Percentiles rank a stretch among this genome's conserved stretches.
phyloP scores from a whole-genome alignment of 2,888 invertebrate species.

The Synanthedon andrenaeformis region DNA sequence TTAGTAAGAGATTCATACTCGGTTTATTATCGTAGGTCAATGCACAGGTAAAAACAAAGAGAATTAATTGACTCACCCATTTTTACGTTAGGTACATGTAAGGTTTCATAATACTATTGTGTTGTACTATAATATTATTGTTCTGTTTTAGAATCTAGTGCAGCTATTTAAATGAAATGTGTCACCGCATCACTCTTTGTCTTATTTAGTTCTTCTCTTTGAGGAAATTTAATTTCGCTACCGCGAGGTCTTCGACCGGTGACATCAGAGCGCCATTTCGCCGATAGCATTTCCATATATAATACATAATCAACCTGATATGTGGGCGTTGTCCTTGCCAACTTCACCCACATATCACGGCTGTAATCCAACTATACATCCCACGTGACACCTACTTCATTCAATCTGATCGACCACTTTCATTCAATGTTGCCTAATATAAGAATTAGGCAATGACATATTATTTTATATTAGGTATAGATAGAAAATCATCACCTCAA shows the following conservation, averaged over 20 bases:
- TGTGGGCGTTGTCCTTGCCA: constrained; percentile 50
- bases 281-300: constrained; percentile 2
- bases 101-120: neutral
- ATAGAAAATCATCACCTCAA: constrained; percentile 4
- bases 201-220: no score
- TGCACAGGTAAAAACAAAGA: neutral
- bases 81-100: neutral
- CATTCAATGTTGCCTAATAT: constrained; percentile 49
- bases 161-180: no score
- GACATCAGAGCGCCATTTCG: constrained; percentile 31
- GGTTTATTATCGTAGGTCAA: neutral
- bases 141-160: no score
- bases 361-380: constrained; percentile 23
- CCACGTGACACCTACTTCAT: constrained; percentile 54
- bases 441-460: no score
- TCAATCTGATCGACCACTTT: constrained; percentile 41
- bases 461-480: constrained; percentile 34
- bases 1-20: no score
- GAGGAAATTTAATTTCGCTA: no score
- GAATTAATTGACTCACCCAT: neutral
- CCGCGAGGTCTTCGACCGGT: constrained; percentile 31
- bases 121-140: no score
- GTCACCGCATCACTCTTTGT: no score
- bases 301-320: constrained; percentile 5
- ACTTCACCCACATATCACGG: constrained; percentile 40